Evolutionary conservation across 2,797 vertebrate genomes (phyloP).

Genomic region (Mormyrus hasselquistii): DNA sequence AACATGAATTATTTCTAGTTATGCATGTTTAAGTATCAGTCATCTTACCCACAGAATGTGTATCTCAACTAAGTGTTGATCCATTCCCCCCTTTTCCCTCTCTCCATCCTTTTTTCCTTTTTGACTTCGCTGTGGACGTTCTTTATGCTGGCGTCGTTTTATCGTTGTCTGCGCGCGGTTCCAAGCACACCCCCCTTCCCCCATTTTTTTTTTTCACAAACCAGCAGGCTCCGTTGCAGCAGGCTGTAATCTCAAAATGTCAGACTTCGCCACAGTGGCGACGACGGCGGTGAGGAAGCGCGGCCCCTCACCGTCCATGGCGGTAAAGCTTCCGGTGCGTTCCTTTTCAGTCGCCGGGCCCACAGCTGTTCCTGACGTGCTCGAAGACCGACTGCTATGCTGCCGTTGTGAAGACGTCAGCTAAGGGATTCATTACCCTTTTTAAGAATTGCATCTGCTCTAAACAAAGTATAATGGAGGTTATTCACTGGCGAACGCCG

Average conservation of each 20-base stretch:
- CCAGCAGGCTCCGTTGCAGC: background rate
- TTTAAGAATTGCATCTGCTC: slow-evolving; percentile 18
- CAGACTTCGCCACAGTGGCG: background rate
- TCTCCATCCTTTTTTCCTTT: background rate
- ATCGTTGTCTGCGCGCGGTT: background rate
- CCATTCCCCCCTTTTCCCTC: background rate
- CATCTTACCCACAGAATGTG: background rate
- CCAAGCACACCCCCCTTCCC: too few relatives aligned
- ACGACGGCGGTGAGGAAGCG: background rate
- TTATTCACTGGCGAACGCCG: background rate
- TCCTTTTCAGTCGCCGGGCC: background rate
- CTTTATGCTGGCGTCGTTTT: background rate
- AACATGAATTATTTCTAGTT: slow-evolving; percentile 11
- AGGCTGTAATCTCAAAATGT: background rate
- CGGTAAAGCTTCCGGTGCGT: background rate
- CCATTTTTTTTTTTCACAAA: background rate
- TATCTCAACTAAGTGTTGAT: background rate
- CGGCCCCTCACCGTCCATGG: background rate
- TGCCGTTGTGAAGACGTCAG: background rate
- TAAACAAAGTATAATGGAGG: slow-evolving; percentile 14
- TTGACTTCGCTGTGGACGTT: background rate
- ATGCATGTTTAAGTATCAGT: slow-evolving; percentile 5
- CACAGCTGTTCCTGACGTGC: background rate
- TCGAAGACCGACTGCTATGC: background rate
- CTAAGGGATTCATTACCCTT: slow-evolving; percentile 9